These are phyloP conservation scores for Drosophila equinoxialis DNA, from an alignment of 1,140 invertebrate species.

Conservation along the genomic window DNA sequence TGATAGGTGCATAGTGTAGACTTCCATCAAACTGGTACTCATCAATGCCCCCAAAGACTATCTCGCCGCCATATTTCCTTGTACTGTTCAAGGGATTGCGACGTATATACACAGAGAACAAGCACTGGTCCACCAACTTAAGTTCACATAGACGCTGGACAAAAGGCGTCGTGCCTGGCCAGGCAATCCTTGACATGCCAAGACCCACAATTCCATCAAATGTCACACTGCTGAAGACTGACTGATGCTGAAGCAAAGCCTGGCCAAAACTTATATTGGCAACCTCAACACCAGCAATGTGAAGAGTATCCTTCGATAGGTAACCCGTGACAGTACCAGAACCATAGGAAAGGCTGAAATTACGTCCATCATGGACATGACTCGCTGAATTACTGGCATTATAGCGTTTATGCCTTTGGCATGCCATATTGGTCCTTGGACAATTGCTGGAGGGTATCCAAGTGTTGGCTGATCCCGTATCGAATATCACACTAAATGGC, in stretches of 20 bases:
- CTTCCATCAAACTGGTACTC: constrained; percentile 40
- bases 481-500: constrained; percentile 77
- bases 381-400: constrained; percentile 91
- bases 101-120: constrained; percentile 96
- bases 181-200: constrained; percentile 93
- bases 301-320: constrained; percentile 93
- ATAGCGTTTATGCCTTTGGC: constrained; percentile 85
- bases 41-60: constrained; percentile 66
- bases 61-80: constrained; percentile 79
- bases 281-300: constrained; percentile 86
- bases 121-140: constrained; percentile 87
- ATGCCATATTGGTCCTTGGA: constrained; percentile 39
- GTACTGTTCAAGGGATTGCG: constrained; percentile 85
- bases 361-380: constrained; percentile 93
- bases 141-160: constrained; percentile 97
- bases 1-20: constrained; percentile 68
- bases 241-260: constrained; percentile 94
- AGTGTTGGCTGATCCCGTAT: constrained; percentile 65
- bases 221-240: constrained; percentile 93
- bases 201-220: constrained; percentile 98
- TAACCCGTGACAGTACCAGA: constrained; percentile 97
- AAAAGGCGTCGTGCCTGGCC: constrained; percentile 94
- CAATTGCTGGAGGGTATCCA: constrained; percentile 66
- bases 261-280: constrained; percentile 96
- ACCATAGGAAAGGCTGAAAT: constrained; percentile 96